phyloP scores from a whole-genome alignment of 2,797 vertebrate species.

The Sciurus carolinensis region DNA sequence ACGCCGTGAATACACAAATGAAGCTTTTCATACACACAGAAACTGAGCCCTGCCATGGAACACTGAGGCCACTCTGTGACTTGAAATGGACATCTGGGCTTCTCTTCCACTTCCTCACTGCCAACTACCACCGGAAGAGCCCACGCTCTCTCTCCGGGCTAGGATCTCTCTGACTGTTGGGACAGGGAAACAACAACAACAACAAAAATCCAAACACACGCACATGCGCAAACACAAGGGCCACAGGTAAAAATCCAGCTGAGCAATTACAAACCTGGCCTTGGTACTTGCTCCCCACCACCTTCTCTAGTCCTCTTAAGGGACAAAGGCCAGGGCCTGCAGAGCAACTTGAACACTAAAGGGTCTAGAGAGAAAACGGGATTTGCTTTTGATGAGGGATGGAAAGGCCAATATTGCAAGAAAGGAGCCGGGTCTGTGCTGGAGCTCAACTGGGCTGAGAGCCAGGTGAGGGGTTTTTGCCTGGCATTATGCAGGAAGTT shows the following conservation, averaged over 20 bases:
- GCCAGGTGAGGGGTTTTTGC: constrained; percentile 57
- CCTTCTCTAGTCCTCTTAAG: background rate
- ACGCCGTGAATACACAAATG: constrained; percentile 66
- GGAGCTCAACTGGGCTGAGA: background rate
- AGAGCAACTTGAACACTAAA: background rate
- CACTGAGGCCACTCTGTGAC: background rate
- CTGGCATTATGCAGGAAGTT: constrained; percentile 53
- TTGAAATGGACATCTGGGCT: background rate
- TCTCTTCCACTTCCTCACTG: background rate
- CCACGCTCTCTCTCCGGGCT: background rate
- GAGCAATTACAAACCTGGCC: background rate
- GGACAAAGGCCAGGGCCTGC: background rate
- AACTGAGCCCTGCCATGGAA: background rate
- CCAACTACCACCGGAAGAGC: background rate
- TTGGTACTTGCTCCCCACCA: background rate
- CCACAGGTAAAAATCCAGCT: background rate
- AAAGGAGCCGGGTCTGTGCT: background rate
- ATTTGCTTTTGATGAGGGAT: fast-evolving
- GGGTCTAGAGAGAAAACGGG: background rate
- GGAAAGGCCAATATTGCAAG: background rate
- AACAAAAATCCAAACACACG: no score
- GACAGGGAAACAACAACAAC: background rate
- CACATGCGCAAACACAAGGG: background rate
- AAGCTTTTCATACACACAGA: constrained; percentile 75
- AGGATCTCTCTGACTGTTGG: background rate